A percentile compares a stretch with the other conserved stretches of the same genome.
Conservation (phyloP, 2,113 vertebrate genomes). For the Sceloporus undulatus region DNA sequence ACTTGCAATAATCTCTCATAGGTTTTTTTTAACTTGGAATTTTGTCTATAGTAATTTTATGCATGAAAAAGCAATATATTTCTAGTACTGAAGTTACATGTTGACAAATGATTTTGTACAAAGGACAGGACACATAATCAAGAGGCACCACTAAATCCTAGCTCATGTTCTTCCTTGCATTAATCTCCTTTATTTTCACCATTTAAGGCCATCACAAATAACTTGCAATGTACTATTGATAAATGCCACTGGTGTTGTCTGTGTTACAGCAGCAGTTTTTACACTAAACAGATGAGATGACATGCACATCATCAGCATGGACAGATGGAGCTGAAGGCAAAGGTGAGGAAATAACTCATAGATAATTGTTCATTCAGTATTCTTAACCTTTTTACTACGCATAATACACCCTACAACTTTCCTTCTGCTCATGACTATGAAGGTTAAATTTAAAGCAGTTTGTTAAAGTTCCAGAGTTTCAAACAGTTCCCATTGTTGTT, state of each 20-base stretch:
- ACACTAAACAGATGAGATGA: conserved; percentile 54
- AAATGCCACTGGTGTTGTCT: conserved; percentile 41
- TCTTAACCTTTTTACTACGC: conserved; percentile 35
- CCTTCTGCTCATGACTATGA: background rate
- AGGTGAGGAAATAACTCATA: conserved; percentile 62
- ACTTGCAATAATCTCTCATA: background rate
- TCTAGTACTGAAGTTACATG: background rate
- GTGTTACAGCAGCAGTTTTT: conserved; percentile 42
- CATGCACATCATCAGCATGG: conserved; percentile 58
- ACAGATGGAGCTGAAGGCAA: conserved; percentile 50
- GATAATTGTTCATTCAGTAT: conserved; percentile 60
- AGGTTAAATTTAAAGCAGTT: background rate
- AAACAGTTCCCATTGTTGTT: background rate
- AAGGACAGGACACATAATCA: background rate
- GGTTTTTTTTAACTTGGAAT: background rate
- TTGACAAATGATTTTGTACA: background rate
- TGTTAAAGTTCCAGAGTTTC: background rate
- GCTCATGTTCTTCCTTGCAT: conserved; percentile 7
- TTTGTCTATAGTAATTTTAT: background rate
- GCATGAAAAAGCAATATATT: background rate
- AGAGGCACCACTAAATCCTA: background rate
- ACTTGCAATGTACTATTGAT: conserved; percentile 30
- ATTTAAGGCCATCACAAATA: conserved; percentile 7
- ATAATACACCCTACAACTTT: background rate
- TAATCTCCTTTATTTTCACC: background rate